Conservation (phyloP, 2,888 invertebrate species). For the Ditula angustiorana region DNA sequence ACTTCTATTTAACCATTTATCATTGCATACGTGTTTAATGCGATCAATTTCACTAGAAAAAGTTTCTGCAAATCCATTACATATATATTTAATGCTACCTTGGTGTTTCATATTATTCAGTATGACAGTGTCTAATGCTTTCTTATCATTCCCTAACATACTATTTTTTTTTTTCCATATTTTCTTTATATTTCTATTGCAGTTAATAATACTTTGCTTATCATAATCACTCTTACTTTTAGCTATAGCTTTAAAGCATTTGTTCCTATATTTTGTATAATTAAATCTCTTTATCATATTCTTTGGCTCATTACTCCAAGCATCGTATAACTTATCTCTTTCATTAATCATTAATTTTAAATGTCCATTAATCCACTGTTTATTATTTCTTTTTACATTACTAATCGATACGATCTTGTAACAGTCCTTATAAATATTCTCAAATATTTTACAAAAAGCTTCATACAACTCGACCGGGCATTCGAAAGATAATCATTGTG, state of each 20-base stretch:
- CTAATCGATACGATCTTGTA: background rate
- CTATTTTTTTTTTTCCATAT: too few species aligned
- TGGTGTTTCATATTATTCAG: background rate
- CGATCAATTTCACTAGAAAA: background rate
- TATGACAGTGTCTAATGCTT: background rate
- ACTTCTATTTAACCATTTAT: background rate
- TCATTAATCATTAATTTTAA: background rate
- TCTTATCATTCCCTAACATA: background rate
- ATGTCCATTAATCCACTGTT: background rate
- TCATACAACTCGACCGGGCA: background rate
- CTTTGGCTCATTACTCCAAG: conserved; percentile 40
- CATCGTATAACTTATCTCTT: background rate
- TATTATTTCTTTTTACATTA: background rate
- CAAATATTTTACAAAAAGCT: background rate
- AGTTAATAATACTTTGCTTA: background rate
- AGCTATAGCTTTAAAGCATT: conserved; percentile 1
- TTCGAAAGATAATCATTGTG: background rate
- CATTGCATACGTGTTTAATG: background rate
- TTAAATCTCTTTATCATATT: conserved; percentile 41
- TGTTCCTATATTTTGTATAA: conserved; percentile 42
- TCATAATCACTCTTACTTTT: background rate
- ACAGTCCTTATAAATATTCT: background rate
- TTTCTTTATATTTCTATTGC: too few species aligned
- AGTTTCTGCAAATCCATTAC: background rate
- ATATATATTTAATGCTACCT: background rate